Conservation (phyloP, 2,113 vertebrate species). For the Anarhynchus alexandrinus region DNA sequence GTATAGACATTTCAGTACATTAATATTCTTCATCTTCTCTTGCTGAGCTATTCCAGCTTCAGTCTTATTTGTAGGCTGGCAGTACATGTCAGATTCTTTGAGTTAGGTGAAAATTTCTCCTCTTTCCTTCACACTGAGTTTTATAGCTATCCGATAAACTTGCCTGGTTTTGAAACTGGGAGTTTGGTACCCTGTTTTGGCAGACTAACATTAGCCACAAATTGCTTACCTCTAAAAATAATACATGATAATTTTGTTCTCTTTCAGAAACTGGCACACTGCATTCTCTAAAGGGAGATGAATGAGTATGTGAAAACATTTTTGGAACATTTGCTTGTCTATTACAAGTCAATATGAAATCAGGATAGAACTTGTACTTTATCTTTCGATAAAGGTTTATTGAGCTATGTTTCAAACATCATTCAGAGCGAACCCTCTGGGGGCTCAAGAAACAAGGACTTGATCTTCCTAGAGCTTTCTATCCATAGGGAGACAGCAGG, state of each 20-base stretch:
- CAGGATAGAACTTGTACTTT: background rate
- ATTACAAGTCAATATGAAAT: slow-evolving; percentile 33
- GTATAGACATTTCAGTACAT: background rate
- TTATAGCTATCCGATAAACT: background rate
- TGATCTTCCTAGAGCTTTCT: slow-evolving; percentile 7
- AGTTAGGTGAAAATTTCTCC: background rate
- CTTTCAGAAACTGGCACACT: background rate
- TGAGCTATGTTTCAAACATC: background rate
- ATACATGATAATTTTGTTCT: background rate
- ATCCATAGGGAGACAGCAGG: background rate
- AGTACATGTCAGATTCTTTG: background rate
- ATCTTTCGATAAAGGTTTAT: background rate
- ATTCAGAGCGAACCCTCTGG: background rate
- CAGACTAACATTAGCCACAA: background rate
- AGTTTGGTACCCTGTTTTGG: background rate
- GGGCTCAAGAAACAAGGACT: background rate
- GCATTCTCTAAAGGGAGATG: background rate
- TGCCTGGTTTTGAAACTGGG: background rate
- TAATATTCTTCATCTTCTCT: slow-evolving; percentile 21
- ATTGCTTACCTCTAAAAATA: slow-evolving; percentile 40
- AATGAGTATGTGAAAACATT: slow-evolving; percentile 18
- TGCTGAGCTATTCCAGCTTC: background rate
- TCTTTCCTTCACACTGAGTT: background rate
- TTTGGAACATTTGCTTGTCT: slow-evolving; percentile 10
- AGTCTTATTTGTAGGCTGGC: background rate